These are phyloP conservation scores for Zygaena filipendulae DNA, from an alignment of 2,888 invertebrate genomes.

Conservation along the genomic window DNA sequence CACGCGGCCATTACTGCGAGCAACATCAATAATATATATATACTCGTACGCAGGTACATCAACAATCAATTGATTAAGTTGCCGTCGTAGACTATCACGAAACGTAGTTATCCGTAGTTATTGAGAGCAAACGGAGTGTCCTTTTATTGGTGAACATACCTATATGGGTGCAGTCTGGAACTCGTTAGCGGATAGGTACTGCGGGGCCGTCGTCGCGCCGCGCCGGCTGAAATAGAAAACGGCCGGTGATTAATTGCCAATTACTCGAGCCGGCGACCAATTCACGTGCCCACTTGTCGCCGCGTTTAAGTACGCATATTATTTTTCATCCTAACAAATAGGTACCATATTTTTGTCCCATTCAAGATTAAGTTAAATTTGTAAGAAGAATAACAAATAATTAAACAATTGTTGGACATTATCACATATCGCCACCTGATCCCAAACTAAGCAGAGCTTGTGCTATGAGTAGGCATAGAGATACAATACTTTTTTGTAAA, in stretches of 20 bases:
- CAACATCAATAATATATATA: too few species aligned
- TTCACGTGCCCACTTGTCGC: slow-evolving; percentile 55
- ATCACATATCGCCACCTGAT: too few species aligned
- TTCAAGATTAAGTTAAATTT: neutral
- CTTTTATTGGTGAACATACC: slow-evolving; percentile 27
- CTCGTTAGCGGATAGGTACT: slow-evolving; percentile 37
- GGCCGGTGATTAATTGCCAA: slow-evolving; percentile 64
- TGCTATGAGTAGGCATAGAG: too few species aligned
- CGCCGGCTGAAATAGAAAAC: slow-evolving; percentile 61
- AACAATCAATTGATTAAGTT: too few species aligned
- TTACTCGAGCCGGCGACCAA: slow-evolving; percentile 56
- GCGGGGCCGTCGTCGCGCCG: slow-evolving; percentile 20
- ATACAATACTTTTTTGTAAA: too few species aligned
- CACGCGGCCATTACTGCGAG: too few species aligned
- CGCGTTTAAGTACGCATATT: slow-evolving; percentile 35
- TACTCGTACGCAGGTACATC: too few species aligned
- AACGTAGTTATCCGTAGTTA: too few species aligned
- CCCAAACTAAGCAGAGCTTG: too few species aligned
- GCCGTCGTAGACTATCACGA: too few species aligned
- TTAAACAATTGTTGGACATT: too few species aligned
- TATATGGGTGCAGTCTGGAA: slow-evolving; percentile 40
- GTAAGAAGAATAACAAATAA: neutral
- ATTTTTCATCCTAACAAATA: slow-evolving; percentile 36
- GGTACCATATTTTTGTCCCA: slow-evolving; percentile 17
- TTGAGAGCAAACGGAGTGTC: slow-evolving; percentile 17